Base-by-base conservation (phyloP, 1,140 invertebrate genomes). In the Drosophila bifasciata region DNA sequence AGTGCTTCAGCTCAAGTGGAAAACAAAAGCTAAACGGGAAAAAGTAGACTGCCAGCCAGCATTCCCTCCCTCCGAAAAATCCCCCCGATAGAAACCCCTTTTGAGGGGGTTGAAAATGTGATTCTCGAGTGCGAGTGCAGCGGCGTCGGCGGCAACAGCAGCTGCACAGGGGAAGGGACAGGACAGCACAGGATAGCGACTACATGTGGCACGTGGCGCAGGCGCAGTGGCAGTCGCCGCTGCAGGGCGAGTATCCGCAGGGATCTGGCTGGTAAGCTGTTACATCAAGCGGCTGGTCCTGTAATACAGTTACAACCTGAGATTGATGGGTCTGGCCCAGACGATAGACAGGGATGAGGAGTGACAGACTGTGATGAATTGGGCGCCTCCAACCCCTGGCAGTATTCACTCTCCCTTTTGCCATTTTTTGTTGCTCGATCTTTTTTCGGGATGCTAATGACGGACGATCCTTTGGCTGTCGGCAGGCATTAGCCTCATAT, bases 1-100 rank as follows among this genome's bases (percentile, higher is more conserved):
- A 85, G 80, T 84, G 66, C 79, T 84, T 78, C 49, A 67, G 64
- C 59, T 86, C 83, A 81, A 88, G 81, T 86, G 81, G 81, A 81
- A 85, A 85, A 85, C 83, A 85, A 85, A 85, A 81, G 83, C 80
- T 83, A 83, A 78, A 75, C 36, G 53, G 56, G 48, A 66, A 68
- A 67, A 69, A 40, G 19, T 13, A 21, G 32, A 36, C 15, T 49
- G 44, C 58, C 56, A 56, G 50, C 25, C 28, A 28, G 17, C 23
- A 61, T 55, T 67, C 59, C 19, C 43, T 7, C n/a, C 25, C 9
- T 8, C 25, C 11, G 11, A 13, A 36, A 36, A 13, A n/a, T n/a
- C 13, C 32, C 32, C 32, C 11, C 32, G 32, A 36, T 13, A 4
- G 11, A 36, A 36, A 36, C 32, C 32, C 32, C 32, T 36, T 36